Evolutionary conservation across 2,113 vertebrate species (phyloP).

Genomic region (Periophthalmodon schlosseri): DNA sequence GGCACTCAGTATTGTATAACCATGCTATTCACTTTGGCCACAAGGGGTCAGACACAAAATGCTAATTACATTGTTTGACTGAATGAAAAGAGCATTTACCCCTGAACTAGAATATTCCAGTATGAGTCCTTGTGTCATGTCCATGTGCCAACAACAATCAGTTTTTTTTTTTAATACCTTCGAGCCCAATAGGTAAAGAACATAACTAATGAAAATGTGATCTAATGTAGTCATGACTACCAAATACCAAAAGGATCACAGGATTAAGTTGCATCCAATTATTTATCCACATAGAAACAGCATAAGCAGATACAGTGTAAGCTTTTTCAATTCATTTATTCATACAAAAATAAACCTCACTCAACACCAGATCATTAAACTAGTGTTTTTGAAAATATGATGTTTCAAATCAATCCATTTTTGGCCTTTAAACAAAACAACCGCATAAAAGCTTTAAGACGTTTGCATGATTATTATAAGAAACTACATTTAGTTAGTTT

Average conservation of each 20-base stretch:
- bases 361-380: conserved; percentile 85
- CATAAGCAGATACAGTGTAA: conserved; percentile 3
- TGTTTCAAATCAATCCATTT: conserved; percentile 82
- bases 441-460: conserved; percentile 3
- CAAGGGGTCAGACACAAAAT: neutral
- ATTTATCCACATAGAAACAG: conserved; percentile 42
- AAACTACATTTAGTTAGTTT: conserved; percentile 6
- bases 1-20: neutral
- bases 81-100: neutral
- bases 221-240: conserved; percentile 8
- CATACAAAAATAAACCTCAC: conserved; percentile 68
- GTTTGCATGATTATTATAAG: neutral
- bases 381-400: conserved; percentile 80
- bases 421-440: conserved; percentile 64
- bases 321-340: neutral
- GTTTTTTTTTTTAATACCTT: neutral
- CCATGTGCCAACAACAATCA: too few relatives aligned
- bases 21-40: neutral
- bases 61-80: neutral
- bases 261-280: conserved; percentile 45
- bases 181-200: neutral
- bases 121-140: neutral
- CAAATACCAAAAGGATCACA: conserved; percentile 34
- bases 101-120: neutral
- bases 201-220: conserved; percentile 6